A percentile compares a stretch with the other conserved stretches of the same genome.
These are phyloP conservation scores for Podocnemis expansa DNA, from an alignment of 2,113 vertebrate genomes.

Conservation along the genomic window DNA sequence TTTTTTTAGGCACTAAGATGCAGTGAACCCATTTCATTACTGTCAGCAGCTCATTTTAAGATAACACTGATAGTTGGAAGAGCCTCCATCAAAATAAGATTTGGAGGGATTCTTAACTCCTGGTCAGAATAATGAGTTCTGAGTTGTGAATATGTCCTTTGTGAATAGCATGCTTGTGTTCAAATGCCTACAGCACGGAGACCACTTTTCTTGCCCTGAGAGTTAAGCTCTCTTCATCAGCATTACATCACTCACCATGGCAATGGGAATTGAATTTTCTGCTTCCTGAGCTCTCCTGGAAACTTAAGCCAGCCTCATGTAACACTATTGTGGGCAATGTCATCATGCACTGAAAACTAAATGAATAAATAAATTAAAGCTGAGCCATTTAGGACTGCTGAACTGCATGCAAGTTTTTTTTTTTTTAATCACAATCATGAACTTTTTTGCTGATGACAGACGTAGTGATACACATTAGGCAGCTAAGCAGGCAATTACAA, in stretches of 20 bases:
- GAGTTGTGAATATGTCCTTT: slow-evolving; percentile 39
- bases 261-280: slow-evolving; percentile 77
- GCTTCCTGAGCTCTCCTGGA: slow-evolving; percentile 59
- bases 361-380: slow-evolving; percentile 76
- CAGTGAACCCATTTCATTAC: not conserved
- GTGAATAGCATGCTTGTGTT: slow-evolving; percentile 39
- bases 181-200: slow-evolving; percentile 41
- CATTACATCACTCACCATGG: slow-evolving; percentile 71
- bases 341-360: slow-evolving; percentile 68
- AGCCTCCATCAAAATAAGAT: slow-evolving; percentile 5
- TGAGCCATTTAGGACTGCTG: slow-evolving; percentile 54
- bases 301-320: slow-evolving; percentile 68
- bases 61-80: not conserved
- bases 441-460: slow-evolving; percentile 31
- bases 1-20: not conserved
- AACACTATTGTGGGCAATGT: slow-evolving; percentile 68
- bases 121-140: slow-evolving; percentile 16
- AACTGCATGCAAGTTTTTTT: slow-evolving; percentile 68
- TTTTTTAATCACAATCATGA: slow-evolving; percentile 60
- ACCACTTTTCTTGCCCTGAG: slow-evolving; percentile 49
- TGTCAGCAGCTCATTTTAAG: not conserved
- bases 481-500: slow-evolving; percentile 34
- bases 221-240: slow-evolving; percentile 31
- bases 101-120: slow-evolving; percentile 15
- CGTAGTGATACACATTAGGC: slow-evolving; percentile 33